Evolutionary conservation across 2,797 vertebrate genomes (phyloP).

Genomic region (Picus viridis): DNA sequence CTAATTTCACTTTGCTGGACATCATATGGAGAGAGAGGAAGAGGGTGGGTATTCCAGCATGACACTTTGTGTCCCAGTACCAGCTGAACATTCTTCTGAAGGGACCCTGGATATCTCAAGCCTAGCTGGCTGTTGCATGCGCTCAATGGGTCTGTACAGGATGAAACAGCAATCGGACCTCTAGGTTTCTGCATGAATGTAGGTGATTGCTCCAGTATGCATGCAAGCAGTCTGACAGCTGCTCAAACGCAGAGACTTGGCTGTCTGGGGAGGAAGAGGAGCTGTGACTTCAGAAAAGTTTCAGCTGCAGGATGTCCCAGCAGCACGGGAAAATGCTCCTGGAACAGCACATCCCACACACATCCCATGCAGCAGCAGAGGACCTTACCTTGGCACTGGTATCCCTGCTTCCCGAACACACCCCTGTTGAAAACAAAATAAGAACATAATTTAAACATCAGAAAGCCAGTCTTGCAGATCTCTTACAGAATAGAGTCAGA

Average conservation of each 20-base stretch:
- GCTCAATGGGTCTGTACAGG: background rate
- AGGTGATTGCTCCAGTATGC: background rate
- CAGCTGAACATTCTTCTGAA: background rate
- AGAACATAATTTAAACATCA: background rate
- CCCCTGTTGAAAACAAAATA: conserved; percentile 86
- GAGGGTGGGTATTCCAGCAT: background rate
- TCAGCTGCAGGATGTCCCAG: background rate
- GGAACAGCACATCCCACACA: background rate
- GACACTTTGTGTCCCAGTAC: background rate
- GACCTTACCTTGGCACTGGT: conserved; percentile 96
- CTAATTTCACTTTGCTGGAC: background rate
- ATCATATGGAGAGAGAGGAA: background rate
- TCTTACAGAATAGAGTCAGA: background rate
- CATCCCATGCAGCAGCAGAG: rapidly evolving
- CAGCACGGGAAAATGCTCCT: background rate
- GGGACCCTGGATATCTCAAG: background rate
- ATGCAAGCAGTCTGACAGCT: background rate
- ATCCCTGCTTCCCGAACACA: conserved; percentile 97
- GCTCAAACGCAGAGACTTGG: background rate
- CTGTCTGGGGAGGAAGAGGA: background rate
- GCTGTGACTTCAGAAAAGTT: background rate
- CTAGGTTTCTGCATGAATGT: background rate
- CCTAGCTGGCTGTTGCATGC: background rate
- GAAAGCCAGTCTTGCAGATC: background rate
- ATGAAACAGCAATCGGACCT: rapidly evolving